Percentiles rank a stretch among this genome's conserved stretches.
Evolutionary conservation across 2,113 vertebrate genomes (phyloP).

Genomic region (Indicator maculatus): DNA sequence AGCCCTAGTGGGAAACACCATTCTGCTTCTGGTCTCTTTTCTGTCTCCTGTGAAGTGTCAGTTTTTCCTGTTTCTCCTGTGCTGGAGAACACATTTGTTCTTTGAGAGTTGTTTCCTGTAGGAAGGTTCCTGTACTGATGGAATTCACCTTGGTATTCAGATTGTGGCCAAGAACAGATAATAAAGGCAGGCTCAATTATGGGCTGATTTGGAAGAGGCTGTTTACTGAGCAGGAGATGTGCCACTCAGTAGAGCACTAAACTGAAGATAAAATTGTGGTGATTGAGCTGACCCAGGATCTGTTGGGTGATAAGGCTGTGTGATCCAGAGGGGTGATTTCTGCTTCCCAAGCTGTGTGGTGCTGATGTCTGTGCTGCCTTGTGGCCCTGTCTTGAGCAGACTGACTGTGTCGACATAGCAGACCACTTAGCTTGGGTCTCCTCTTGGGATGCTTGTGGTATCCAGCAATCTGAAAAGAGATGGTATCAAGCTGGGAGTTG

Average conservation of each 20-base stretch:
- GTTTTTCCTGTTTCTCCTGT: not conserved
- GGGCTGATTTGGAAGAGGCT: not conserved
- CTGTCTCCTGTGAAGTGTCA: not conserved
- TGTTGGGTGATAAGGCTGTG: fast-evolving
- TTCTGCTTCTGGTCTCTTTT: not conserved
- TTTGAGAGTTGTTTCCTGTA: not conserved
- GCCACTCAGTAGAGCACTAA: not conserved
- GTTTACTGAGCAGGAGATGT: not conserved
- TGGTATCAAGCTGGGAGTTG: no score
- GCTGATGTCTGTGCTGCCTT: fast-evolving
- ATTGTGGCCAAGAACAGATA: not conserved
- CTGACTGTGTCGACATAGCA: fast-evolving
- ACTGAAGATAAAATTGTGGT: not conserved
- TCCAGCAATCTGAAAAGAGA: no score
- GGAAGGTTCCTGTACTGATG: fast-evolving
- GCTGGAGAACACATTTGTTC: not conserved
- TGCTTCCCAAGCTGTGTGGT: fast-evolving
- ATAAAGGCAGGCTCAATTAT: not conserved
- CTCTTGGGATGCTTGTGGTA: not conserved
- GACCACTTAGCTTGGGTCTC: not conserved
- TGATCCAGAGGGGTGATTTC: not conserved
- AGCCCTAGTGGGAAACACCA: fast-evolving
- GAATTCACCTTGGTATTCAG: not conserved
- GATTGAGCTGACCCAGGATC: not conserved
- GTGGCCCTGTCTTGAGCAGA: fast-evolving